phyloP scores from a whole-genome alignment of 2,888 invertebrate species.

The Conistra vaccinii region DNA sequence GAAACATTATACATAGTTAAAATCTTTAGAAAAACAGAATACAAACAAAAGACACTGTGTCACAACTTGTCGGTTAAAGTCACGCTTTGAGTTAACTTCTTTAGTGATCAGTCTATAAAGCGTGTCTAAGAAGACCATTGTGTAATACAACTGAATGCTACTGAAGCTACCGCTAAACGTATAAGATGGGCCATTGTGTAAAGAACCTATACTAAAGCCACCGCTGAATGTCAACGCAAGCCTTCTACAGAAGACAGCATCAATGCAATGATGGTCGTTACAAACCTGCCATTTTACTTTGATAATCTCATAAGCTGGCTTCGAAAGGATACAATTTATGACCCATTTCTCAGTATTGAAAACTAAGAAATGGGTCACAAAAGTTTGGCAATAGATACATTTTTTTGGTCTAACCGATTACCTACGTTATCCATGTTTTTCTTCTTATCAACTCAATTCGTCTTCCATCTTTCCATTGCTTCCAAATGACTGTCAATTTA shows the following conservation, averaged over 20 bases:
- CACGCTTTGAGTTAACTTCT: not conserved
- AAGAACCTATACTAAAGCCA: not conserved
- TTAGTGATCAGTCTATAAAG: not conserved
- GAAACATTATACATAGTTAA: not conserved
- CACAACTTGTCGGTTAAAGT: not conserved
- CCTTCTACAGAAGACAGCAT: not conserved
- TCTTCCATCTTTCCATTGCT: not conserved
- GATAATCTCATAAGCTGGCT: not conserved
- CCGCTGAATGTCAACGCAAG: not conserved
- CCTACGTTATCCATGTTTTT: not conserved
- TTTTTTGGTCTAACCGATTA: not conserved
- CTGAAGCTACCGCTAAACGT: not conserved
- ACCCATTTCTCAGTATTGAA: not conserved
- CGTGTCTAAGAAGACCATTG: not conserved
- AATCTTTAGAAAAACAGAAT: not conserved
- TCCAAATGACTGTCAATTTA: not conserved
- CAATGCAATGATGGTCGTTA: not conserved
- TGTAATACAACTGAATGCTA: not conserved
- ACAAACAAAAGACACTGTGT: not conserved
- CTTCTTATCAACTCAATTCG: not conserved
- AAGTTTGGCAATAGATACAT: too few relatives aligned
- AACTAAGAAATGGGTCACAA: not conserved
- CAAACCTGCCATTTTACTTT: not conserved
- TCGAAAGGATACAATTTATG: not conserved
- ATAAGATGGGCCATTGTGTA: constrained; percentile 24